Conservation (phyloP, 2,797 vertebrate species). For the Coendou prehensilis region DNA sequence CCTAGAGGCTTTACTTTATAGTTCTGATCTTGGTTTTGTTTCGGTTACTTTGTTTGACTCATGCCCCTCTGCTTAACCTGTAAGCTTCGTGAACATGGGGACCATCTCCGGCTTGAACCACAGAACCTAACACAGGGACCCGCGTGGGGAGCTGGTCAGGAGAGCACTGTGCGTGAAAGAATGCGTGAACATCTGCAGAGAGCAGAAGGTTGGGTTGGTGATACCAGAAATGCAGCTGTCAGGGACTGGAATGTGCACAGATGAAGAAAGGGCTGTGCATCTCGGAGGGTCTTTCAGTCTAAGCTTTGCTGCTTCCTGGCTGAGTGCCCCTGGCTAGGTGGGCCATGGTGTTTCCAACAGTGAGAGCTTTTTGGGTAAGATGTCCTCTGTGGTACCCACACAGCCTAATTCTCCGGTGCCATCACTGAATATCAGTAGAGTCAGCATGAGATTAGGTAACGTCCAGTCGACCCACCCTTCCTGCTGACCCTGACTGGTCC, state of each 20-base stretch:
- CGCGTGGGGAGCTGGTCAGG: neutral
- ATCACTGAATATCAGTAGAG: neutral
- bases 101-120: neutral
- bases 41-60: neutral
- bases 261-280: neutral
- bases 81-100: neutral
- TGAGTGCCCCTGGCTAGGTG: neutral
- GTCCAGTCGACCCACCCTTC: neutral
- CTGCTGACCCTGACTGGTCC: neutral
- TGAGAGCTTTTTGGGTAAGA: neutral
- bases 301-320: neutral
- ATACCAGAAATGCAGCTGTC: neutral
- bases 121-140: neutral
- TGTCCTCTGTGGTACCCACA: neutral
- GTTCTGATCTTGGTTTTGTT: neutral
- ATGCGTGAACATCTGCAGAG: neutral
- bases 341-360: neutral
- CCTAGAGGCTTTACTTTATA: neutral
- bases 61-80: accelerated
- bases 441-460: neutral
- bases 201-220: neutral
- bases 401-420: neutral
- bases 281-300: neutral
- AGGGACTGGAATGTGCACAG: neutral
- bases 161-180: neutral